Percentiles rank a stretch among this genome's conserved stretches.
These are phyloP conservation scores for Zoanthus sansibaricus DNA, from an alignment of 92 coral and sea anemone species.

Conservation along the genomic window DNA sequence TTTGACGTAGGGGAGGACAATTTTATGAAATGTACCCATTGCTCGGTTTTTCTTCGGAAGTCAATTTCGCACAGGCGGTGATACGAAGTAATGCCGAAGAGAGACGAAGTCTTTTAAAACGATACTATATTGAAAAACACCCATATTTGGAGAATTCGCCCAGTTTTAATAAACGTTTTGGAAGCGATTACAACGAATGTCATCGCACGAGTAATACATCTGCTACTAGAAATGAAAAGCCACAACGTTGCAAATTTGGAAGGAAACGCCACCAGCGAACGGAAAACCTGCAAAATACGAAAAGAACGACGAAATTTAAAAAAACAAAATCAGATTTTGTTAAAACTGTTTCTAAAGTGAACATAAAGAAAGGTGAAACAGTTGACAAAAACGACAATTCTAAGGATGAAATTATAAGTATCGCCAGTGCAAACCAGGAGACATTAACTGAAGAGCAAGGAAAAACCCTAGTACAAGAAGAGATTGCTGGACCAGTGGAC, in stretches of 20 bases:
- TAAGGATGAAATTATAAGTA: neutral
- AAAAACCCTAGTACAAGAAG: neutral
- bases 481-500: neutral
- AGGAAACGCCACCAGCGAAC: neutral
- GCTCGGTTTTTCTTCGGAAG: slow-evolving; percentile 75
- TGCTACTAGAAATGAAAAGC: neutral
- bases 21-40: slow-evolving; percentile 68
- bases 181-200: neutral
- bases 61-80: slow-evolving; percentile 73
- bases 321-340: neutral
- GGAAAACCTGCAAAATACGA: neutral
- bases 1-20: too few species aligned
- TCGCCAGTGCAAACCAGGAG: neutral
- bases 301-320: neutral
- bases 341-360: neutral
- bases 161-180: slow-evolving; percentile 11
- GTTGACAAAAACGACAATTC: neutral
- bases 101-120: slow-evolving; percentile 61
- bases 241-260: neutral
- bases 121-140: slow-evolving; percentile 64
- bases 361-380: neutral
- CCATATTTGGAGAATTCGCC: slow-evolving; percentile 52
- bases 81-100: slow-evolving; percentile 45
- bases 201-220: neutral
- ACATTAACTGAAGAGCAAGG: neutral